Base-by-base conservation (phyloP, 1,140 invertebrate species). In the Adelges cooleyi region DNA sequence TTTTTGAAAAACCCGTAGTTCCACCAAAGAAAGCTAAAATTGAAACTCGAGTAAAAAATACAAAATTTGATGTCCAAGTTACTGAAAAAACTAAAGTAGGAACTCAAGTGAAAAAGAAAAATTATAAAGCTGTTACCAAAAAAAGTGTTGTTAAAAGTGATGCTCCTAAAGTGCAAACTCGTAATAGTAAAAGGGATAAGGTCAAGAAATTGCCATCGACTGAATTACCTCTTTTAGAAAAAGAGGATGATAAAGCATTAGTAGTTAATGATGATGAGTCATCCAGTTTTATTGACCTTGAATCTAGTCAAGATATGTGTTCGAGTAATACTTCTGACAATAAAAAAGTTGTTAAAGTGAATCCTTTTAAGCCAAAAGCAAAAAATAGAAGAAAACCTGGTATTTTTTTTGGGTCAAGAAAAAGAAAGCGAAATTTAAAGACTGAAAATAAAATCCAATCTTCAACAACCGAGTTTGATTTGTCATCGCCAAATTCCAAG, bases 381-480 rank as follows among this genome's bases (percentile, higher is more conserved):
- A 62, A 15, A 48, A 27, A 62, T 25, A 46, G 56, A 20, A 44
- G 56, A 17, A 62, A 46, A 62, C 56, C 56, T 3, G 56, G 56
- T 15, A 42, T 62, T 27, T 62, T 62, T 33, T 62, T 62, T 33
- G 56, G 56, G 2, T 62, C 42, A 22, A 62, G 56, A 62, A 62
- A 62, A 62, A n/a, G 25, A 22, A 62, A 62, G 4, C 56, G 42
- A 40, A 62, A 44, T 22, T 15, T 29, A 17, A 62, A 62, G 25
- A 62, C 42, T 48, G 42, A 62, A 48, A 62, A 62, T 20, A 66
- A 66, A 53, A 66, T 6, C n/a, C 50, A 52, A 17, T 27, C 33
- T 20, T 23, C 36, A 11, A 29, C 38, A 18, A 52, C 2, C 8
- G 44, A 66, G 27, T 13, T 40, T 18, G 23, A 66, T 22, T 5